A percentile compares a stretch with the other conserved stretches of the same genome.
phyloP scores from a whole-genome alignment of 2,113 vertebrate genomes.

The Bufo bufo region DNA sequence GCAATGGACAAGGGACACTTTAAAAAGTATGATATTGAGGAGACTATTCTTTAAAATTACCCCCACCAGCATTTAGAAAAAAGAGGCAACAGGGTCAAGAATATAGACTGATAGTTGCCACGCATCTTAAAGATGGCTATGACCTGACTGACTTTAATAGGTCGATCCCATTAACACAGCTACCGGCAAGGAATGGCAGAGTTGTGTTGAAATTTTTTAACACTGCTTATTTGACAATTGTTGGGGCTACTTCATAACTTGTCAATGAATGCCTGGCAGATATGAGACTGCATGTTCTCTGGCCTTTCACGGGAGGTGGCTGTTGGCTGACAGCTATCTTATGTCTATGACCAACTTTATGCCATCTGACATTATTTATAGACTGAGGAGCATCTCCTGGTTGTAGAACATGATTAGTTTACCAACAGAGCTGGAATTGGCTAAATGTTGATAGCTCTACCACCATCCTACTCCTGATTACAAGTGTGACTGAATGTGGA shows the following conservation, averaged over 20 bases:
- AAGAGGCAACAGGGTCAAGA: conserved; percentile 33
- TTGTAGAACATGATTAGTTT: too few relatives aligned
- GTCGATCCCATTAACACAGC: background rate
- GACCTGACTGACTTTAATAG: conserved; percentile 6
- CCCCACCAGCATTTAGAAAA: conserved; percentile 23
- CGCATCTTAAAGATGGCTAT: conserved; percentile 8
- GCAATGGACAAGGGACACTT: conserved; percentile 21
- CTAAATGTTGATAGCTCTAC: too few relatives aligned
- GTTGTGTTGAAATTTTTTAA: background rate
- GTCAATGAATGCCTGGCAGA: background rate
- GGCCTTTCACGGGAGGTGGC: too few relatives aligned
- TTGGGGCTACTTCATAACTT: background rate
- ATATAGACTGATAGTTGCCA: conserved; percentile 27
- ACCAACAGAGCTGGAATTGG: too few relatives aligned
- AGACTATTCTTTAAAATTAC: conserved; percentile 15
- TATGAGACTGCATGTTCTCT: too few relatives aligned
- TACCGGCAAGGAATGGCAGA: background rate
- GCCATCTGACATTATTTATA: too few relatives aligned
- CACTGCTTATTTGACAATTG: background rate
- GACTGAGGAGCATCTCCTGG: too few relatives aligned
- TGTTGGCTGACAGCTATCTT: too few relatives aligned
- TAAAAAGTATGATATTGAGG: conserved; percentile 37
- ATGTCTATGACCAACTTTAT: too few relatives aligned
- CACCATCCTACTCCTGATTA: too few relatives aligned
- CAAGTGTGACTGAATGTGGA: background rate